Evolutionary conservation across 2,113 vertebrate genomes (phyloP).

Genomic region (Chaetops frenatus): DNA sequence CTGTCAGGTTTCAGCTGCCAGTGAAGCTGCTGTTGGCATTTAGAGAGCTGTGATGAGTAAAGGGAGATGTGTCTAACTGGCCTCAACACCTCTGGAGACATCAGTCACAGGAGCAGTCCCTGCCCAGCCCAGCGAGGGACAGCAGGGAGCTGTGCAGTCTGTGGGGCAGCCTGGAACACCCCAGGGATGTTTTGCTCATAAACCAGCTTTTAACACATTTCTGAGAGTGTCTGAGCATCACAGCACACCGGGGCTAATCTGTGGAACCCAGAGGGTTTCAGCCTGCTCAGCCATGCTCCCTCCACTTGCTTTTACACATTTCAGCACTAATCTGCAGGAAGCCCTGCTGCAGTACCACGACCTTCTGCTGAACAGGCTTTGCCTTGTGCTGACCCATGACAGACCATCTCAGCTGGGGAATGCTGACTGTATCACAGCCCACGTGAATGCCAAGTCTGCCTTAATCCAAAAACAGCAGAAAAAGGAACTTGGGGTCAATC

Average conservation of each 20-base stretch:
- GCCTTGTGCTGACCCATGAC: slow-evolving; percentile 15
- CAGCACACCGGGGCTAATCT: neutral
- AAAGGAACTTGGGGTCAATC: slow-evolving; percentile 46
- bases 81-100: neutral
- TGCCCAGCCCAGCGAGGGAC: neutral
- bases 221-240: neutral
- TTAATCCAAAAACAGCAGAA: slow-evolving; percentile 52
- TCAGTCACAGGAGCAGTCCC: neutral
- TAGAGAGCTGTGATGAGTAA: neutral
- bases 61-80: neutral
- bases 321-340: neutral
- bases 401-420: neutral
- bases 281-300: neutral
- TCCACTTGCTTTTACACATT: neutral
- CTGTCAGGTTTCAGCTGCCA: neutral
- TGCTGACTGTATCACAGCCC: neutral
- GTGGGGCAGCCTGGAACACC: neutral
- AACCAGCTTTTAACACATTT: neutral
- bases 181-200: neutral
- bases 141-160: neutral
- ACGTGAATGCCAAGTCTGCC: neutral
- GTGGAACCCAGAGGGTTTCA: neutral
- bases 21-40: neutral
- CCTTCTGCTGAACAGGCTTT: slow-evolving; percentile 15
- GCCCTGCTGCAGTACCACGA: neutral